These are phyloP conservation scores for Ichneumoninae sp. DNA, from an alignment of 2,888 invertebrate genomes.

Conservation along the genomic window DNA sequence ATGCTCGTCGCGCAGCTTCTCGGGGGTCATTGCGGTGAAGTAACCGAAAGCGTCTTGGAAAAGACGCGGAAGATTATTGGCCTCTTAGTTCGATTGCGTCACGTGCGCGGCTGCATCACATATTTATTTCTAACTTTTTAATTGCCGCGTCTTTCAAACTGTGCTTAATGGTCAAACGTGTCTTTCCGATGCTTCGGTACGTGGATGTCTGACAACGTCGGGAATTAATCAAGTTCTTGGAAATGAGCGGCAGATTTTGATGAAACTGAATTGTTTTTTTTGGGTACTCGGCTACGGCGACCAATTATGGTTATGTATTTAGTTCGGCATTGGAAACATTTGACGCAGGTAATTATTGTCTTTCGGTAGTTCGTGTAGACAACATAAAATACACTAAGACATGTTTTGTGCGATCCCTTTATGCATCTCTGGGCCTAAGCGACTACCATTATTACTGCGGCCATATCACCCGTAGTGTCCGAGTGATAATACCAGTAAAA, in stretches of 20 bases:
- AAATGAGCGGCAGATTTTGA: not conserved
- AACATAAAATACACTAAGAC: too few species aligned
- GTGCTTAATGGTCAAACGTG: slow-evolving; percentile 48
- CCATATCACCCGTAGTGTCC: too few species aligned
- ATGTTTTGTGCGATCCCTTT: too few species aligned
- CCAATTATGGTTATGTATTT: too few species aligned
- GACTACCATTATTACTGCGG: too few species aligned
- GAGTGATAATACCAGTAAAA: too few species aligned
- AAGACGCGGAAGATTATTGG: slow-evolving; percentile 68
- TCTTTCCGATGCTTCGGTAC: slow-evolving; percentile 22
- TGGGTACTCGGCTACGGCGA: too few species aligned
- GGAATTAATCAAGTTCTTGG: slow-evolving; percentile 43
- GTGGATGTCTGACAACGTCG: slow-evolving; percentile 32
- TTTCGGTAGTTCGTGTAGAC: too few species aligned
- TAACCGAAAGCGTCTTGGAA: slow-evolving; percentile 18
- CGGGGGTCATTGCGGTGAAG: slow-evolving; percentile 18
- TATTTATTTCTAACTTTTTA: slow-evolving; percentile 70
- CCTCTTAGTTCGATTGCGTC: slow-evolving; percentile 73
- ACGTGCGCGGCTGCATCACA: slow-evolving; percentile 53
- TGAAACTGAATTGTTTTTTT: too few species aligned
- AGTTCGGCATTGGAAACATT: too few species aligned
- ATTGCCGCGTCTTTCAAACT: slow-evolving; percentile 57
- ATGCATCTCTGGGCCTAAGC: too few species aligned
- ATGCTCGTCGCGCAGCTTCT: slow-evolving; percentile 61
- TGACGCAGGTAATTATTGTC: too few species aligned